phyloP scores from a whole-genome alignment of 2,113 vertebrate genomes.

The Podiceps cristatus region DNA sequence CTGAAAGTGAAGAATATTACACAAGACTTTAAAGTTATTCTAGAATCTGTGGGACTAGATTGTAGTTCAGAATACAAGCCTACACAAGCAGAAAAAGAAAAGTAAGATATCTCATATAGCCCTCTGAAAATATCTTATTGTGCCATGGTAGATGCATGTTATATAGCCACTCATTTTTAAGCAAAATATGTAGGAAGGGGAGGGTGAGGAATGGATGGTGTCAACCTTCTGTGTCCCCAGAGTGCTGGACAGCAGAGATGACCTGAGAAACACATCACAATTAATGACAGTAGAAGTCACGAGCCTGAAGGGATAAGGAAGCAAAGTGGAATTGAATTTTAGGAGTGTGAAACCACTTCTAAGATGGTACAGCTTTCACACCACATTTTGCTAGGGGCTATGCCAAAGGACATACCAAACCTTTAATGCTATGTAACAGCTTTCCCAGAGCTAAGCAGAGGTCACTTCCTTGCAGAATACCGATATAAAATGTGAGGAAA shows the following conservation, averaged over 20 bases:
- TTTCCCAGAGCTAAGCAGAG: background rate
- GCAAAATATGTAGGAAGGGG: background rate
- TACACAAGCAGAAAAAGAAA: background rate
- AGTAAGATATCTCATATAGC: fast-evolving
- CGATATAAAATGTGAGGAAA: background rate
- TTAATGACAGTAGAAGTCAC: background rate
- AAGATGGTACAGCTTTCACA: background rate
- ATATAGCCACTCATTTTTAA: background rate
- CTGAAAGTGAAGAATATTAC: background rate
- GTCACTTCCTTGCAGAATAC: background rate
- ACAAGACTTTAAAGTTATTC: background rate
- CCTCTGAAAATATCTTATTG: background rate
- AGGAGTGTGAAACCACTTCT: background rate
- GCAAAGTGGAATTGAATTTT: background rate
- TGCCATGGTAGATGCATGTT: background rate
- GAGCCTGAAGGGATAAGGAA: background rate
- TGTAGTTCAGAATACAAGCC: background rate
- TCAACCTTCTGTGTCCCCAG: background rate
- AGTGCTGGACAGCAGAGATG: background rate
- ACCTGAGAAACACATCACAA: background rate
- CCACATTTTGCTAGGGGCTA: background rate
- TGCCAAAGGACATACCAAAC: background rate
- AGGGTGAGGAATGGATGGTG: background rate
- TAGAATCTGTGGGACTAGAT: background rate
- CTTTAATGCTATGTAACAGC: background rate